Evolutionary conservation across 2,797 vertebrate genomes (phyloP).

Genomic region (Eulemur mongoz): DNA sequence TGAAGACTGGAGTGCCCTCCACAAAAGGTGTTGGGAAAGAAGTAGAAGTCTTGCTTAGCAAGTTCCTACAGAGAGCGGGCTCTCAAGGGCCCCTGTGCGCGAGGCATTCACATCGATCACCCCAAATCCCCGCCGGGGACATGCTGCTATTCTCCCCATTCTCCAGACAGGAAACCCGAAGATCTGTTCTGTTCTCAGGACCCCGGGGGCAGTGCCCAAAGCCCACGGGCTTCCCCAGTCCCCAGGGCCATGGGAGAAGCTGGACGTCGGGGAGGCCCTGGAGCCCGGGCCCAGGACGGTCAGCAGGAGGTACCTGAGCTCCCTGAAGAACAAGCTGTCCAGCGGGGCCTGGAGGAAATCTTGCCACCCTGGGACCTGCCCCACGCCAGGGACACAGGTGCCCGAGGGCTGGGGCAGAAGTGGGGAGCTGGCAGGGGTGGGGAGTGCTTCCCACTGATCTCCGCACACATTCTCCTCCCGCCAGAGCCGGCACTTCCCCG

Average conservation of each 20-base stretch:
- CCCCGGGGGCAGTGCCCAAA: neutral
- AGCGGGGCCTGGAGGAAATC: constrained; percentile 79
- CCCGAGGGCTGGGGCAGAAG: neutral
- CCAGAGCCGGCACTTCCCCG: neutral
- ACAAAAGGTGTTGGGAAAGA: neutral
- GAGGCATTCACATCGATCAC: neutral
- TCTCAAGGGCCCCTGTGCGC: neutral
- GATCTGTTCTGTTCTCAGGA: constrained; percentile 3
- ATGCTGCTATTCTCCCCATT: neutral
- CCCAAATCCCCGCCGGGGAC: neutral
- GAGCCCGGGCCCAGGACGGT: constrained; percentile 41
- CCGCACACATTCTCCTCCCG: neutral
- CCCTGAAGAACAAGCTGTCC: constrained; percentile 78
- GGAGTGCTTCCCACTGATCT: neutral
- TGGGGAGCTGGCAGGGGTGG: neutral
- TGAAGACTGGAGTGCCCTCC: constrained; percentile 17
- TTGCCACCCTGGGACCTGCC: neutral
- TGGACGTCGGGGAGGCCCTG: neutral
- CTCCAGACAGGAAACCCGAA: neutral
- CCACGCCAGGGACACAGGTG: neutral
- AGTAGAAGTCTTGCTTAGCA: neutral
- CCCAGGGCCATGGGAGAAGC: neutral
- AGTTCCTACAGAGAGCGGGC: neutral
- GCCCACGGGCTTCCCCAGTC: neutral
- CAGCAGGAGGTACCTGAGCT: constrained; percentile 82